Percentiles rank a stretch among this genome's conserved stretches.
phyloP scores from a whole-genome alignment of 2,888 invertebrate species.

The Polyommatus iphigenia region DNA sequence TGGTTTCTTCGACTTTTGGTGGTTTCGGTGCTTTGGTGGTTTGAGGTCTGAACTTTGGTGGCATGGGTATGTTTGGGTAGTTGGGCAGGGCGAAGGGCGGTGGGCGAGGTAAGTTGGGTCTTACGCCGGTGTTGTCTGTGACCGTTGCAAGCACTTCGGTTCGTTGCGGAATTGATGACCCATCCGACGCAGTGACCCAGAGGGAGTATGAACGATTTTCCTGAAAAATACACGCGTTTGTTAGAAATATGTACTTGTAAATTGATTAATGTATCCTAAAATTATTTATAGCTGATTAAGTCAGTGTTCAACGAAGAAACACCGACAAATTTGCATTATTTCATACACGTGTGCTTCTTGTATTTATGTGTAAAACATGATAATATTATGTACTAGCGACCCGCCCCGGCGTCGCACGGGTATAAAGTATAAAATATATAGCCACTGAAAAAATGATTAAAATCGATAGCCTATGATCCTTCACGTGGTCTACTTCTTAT shows the following conservation, averaged over 20 bases:
- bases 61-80: constrained; percentile 46
- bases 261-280: no score
- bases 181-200: constrained; percentile 70
- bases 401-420: no score
- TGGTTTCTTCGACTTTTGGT: constrained; percentile 49
- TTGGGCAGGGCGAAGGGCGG: constrained; percentile 54
- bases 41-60: constrained; percentile 52
- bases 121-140: constrained; percentile 57
- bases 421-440: no score
- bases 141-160: constrained; percentile 67
- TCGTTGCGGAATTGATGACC: constrained; percentile 62
- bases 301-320: no score
- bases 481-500: no score
- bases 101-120: constrained; percentile 56
- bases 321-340: no score
- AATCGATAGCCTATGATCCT: no score
- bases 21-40: constrained; percentile 60
- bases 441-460: no score
- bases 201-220: constrained; percentile 68
- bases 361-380: no score
- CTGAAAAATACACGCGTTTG: constrained; percentile 48
- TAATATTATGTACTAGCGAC: no score
- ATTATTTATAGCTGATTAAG: no score
- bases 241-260: background rate
- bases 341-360: no score